These are phyloP conservation scores for Drosophila setosimentum DNA, from an alignment of 2,888 invertebrate species.

Conservation along the genomic window DNA sequence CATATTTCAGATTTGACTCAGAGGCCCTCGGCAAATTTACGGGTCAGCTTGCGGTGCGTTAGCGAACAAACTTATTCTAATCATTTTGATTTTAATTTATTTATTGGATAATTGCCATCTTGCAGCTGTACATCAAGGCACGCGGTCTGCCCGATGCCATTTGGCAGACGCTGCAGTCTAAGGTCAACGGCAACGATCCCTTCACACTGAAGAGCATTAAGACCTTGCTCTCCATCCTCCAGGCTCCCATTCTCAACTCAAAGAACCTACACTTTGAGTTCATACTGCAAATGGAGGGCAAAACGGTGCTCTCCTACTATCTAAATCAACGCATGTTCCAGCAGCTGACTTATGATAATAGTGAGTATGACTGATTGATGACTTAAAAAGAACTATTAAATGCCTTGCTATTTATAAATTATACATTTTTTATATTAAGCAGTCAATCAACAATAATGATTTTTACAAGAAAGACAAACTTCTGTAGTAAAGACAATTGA, in stretches of 20 bases:
- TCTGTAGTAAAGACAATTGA: too few relatives aligned
- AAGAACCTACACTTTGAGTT: constrained; percentile 89
- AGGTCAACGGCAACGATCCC: constrained; percentile 85
- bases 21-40: constrained; percentile 87
- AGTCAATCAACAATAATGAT: too few relatives aligned
- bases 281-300: constrained; percentile 88
- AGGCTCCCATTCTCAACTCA: constrained; percentile 84
- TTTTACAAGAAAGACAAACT: too few relatives aligned
- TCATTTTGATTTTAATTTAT: background rate
- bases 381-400: background rate
- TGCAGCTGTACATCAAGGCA: constrained; percentile 88
- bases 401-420: background rate
- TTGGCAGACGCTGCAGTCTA: constrained; percentile 84
- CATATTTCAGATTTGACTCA: constrained; percentile 87
- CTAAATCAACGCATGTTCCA: constrained; percentile 89
- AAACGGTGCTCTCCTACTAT: constrained; percentile 89
- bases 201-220: constrained; percentile 87
- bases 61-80: background rate
- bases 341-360: constrained; percentile 87
- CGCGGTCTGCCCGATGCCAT: constrained; percentile 85
- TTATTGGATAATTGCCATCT: background rate
- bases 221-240: constrained; percentile 85
- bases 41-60: constrained; percentile 86
- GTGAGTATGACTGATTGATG: constrained; percentile 85
- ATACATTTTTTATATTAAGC: background rate